Evolutionary conservation across 2,113 vertebrate genomes (phyloP), one percentile per base, ranked within the genome.

Genomic region (Cynoglossus semilaevis): DNA sequence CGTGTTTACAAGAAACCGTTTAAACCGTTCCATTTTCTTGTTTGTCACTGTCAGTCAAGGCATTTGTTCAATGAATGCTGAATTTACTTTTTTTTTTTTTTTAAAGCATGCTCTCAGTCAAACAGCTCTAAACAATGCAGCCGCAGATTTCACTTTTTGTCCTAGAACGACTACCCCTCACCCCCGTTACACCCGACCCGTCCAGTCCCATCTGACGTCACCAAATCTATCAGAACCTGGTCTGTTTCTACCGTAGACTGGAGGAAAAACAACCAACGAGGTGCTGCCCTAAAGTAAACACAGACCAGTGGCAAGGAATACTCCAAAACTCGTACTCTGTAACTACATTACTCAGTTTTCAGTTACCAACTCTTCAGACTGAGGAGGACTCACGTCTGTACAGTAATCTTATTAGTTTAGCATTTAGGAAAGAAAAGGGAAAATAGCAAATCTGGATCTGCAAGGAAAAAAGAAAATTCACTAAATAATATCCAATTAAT

Each of bases 311-410:
- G 56, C 14, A 13, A 43, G 22, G 36, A 60, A 34, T 5, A 29
- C 22, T 29, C 22, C 22, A 6, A 29, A 29, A 29, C 22, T 29
- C 22, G 22, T 29, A 29, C 22, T 29, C 22, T 29, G 22, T 19
- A 51, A 49, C 37, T 7, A 29, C 19, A 44, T 51, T 9, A 44
- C 19, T 37, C 19, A 58, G 52, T 61, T 70, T 57, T 43, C 77
- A 73, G 68, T 71, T 76, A 77, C 76, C 16, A 59, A 50, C 62
- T 48, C 22, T 70, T 61, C 58, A 61, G 67, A 55, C 50, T 50
- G 22, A 15, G 48, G 8, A 18, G n/a, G 42, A 15, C 22, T 15
- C 22, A 3, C 9, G 7, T 38, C 35, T 37, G 29, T 52, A 0
- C 12, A 14, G 11, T 17, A 8, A 15, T 18, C 9, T 1, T 29